phyloP scores from a whole-genome alignment of 2,113 vertebrate genomes.

The Indicator indicator region DNA sequence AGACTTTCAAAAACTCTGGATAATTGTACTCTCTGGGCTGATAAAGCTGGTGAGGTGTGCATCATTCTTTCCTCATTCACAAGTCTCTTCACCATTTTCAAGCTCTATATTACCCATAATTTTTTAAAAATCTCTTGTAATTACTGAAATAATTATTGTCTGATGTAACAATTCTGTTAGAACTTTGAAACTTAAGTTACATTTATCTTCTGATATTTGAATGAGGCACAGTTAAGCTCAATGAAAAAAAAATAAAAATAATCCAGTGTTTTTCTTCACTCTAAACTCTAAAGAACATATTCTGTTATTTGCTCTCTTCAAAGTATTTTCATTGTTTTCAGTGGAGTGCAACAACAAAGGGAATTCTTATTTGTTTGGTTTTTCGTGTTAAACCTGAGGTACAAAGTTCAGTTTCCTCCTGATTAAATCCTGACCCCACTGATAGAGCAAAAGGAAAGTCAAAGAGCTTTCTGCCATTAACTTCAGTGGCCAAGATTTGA shows the following conservation, averaged over 20 bases:
- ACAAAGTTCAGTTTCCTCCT: not conserved
- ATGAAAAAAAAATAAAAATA: not conserved
- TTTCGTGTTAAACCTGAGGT: not conserved
- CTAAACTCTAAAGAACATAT: not conserved
- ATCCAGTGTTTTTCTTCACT: not conserved
- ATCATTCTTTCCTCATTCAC: not conserved
- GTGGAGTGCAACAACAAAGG: not conserved
- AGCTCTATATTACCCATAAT: not conserved
- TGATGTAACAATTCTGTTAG: not conserved
- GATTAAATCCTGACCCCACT: not conserved
- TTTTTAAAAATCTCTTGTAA: not conserved
- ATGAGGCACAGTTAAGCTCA: not conserved
- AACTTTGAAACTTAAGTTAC: not conserved
- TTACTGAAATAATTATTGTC: not conserved
- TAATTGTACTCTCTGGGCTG: not conserved
- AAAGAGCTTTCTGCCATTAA: not conserved
- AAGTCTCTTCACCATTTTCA: not conserved
- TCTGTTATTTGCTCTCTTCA: not conserved
- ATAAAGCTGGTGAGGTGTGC: not conserved
- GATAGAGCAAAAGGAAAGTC: not conserved
- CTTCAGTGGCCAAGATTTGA: not conserved
- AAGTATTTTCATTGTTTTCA: not conserved
- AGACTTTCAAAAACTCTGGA: not conserved
- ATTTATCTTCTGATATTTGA: not conserved
- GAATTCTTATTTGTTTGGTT: not conserved